These are phyloP conservation scores for Ascaphus truei DNA, from an alignment of 2,113 vertebrate species.

Conservation along the genomic window DNA sequence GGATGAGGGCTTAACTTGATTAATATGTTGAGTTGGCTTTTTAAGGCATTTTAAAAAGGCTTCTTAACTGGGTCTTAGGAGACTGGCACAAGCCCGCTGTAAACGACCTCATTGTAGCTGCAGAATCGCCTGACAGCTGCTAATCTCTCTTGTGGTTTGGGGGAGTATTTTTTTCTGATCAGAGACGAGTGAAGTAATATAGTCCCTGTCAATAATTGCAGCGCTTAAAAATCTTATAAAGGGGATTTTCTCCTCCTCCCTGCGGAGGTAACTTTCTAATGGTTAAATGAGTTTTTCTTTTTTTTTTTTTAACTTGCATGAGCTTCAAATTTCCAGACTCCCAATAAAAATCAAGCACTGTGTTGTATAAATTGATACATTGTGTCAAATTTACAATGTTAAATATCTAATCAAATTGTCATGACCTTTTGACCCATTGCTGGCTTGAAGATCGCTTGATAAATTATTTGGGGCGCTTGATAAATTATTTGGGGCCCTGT, in stretches of 20 bases:
- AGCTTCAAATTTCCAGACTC: constrained; percentile 57
- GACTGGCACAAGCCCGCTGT: constrained; percentile 67
- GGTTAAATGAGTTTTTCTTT: constrained; percentile 76
- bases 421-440: too few relatives aligned
- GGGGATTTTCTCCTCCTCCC: constrained; percentile 64
- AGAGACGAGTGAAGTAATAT: constrained; percentile 72
- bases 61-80: constrained; percentile 79
- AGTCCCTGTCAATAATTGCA: constrained; percentile 75
- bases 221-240: constrained; percentile 78
- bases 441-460: too few relatives aligned
- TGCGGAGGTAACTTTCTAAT: constrained; percentile 71
- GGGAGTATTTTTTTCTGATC: constrained; percentile 63
- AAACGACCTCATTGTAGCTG: constrained; percentile 70
- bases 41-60: constrained; percentile 78
- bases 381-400: too few relatives aligned
- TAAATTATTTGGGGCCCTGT: too few relatives aligned
- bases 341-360: constrained; percentile 58
- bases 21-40: constrained; percentile 83
- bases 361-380: constrained; percentile 64
- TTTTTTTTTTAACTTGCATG: too few relatives aligned
- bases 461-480: too few relatives aligned
- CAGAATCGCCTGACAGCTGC: constrained; percentile 76
- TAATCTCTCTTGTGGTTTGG: constrained; percentile 61
- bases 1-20: constrained; percentile 76
- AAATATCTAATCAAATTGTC: too few relatives aligned